phyloP scores from a whole-genome alignment of 2,888 invertebrate genomes.

The Mesorhabditis sp. region DNA sequence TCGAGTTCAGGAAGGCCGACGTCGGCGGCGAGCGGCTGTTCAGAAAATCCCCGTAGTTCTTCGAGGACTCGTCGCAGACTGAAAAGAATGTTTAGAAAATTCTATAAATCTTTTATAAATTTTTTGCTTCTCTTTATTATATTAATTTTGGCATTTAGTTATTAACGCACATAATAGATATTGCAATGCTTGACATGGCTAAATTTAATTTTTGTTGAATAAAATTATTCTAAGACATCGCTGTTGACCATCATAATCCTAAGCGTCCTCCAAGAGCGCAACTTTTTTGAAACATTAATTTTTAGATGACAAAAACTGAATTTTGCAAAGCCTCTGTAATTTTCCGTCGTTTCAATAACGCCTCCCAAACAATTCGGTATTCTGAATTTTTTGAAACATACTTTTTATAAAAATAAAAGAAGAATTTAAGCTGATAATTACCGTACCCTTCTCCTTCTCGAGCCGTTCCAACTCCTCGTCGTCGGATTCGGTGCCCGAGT shows the following conservation, averaged over 20 bases:
- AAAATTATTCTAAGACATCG: too few species aligned
- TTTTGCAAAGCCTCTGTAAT: neutral
- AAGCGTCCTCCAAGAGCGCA: too few species aligned
- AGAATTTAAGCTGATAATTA: neutral
- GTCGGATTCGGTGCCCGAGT: constrained; percentile 41
- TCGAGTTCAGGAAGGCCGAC: neutral
- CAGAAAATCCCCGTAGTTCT: neutral
- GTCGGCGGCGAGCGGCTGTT: constrained; percentile 5
- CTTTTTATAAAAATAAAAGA: neutral
- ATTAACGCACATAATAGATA: too few species aligned
- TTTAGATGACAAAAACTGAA: neutral
- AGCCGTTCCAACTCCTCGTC: constrained; percentile 27
- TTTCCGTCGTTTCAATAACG: neutral
- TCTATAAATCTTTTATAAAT: too few species aligned
- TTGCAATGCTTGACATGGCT: too few species aligned
- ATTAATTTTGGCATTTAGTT: too few species aligned
- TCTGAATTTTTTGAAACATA: too few species aligned
- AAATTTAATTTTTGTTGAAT: neutral
- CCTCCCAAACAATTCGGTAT: too few species aligned
- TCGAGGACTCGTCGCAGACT: constrained; percentile 1
- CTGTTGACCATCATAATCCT: too few species aligned
- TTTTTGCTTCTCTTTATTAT: too few species aligned
- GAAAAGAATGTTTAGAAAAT: too few species aligned
- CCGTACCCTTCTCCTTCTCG: neutral
- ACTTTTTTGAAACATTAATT: neutral